These are phyloP conservation scores for Agrotis exclamationis DNA, from an alignment of 2,888 invertebrate genomes.

Conservation along the genomic window DNA sequence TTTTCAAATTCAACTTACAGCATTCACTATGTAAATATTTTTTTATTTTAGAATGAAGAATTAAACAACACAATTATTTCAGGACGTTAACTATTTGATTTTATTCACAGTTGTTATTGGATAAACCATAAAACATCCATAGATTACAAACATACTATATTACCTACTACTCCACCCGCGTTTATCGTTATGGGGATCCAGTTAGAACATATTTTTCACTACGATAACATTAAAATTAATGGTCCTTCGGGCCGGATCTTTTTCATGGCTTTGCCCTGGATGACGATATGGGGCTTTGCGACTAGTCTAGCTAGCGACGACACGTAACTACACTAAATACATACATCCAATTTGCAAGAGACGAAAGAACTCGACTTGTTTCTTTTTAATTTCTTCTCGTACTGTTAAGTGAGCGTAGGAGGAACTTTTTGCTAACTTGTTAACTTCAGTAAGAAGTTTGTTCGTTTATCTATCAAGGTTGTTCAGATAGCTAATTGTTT, in stretches of 20 bases:
- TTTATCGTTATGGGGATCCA: slow-evolving; percentile 6
- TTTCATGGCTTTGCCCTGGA: slow-evolving; percentile 3
- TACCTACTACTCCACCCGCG: too few species aligned
- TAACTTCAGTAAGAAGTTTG: slow-evolving; percentile 36
- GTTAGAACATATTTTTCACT: slow-evolving; percentile 12
- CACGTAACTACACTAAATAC: slow-evolving; percentile 38
- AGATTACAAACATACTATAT: background rate
- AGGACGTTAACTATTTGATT: background rate
- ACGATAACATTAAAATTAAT: slow-evolving; percentile 3
- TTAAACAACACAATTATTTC: background rate
- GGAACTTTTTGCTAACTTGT: slow-evolving; percentile 27
- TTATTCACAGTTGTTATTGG: background rate
- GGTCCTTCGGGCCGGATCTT: slow-evolving; percentile 32
- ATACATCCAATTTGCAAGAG: slow-evolving; percentile 50
- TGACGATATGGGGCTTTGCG: slow-evolving; percentile 27
- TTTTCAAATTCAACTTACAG: too few species aligned
- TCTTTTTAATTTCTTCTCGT: slow-evolving; percentile 48
- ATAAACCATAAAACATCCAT: slow-evolving; percentile 1
- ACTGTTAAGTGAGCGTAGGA: slow-evolving; percentile 14
- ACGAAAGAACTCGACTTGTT: slow-evolving; percentile 39
- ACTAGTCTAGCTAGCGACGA: slow-evolving; percentile 32
- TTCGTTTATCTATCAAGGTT: slow-evolving; percentile 30
- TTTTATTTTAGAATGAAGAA: background rate
- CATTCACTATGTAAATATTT: too few species aligned
- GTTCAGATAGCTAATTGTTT: slow-evolving; percentile 34